Percentiles rank a stretch among this genome's conserved stretches.
These are phyloP conservation scores for Trypoxylon attenuatum DNA, from an alignment of 2,888 invertebrate genomes.

Conservation along the genomic window DNA sequence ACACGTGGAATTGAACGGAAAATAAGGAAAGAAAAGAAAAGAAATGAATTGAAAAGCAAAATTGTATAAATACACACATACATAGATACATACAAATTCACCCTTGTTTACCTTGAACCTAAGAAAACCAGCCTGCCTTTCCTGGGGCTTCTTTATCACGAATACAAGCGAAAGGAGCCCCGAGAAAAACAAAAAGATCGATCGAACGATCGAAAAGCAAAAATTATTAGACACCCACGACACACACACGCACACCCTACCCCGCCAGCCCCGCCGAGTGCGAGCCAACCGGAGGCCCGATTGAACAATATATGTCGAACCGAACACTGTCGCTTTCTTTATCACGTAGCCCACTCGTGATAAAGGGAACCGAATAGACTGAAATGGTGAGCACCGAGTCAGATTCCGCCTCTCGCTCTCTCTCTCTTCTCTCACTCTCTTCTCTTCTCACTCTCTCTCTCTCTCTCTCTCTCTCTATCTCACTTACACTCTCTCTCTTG, in stretches of 20 bases:
- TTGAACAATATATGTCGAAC: slow-evolving; percentile 46
- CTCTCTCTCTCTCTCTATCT: slow-evolving; percentile 33
- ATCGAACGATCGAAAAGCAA: slow-evolving; percentile 40
- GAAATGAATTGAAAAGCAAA: too few relatives aligned
- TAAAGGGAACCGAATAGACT: slow-evolving; percentile 61
- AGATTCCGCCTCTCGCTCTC: slow-evolving; percentile 62
- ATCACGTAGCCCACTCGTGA: slow-evolving; percentile 53
- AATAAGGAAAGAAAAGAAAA: too few relatives aligned
- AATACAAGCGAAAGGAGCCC: neutral
- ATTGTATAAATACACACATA: too few relatives aligned
- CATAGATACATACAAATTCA: too few relatives aligned
- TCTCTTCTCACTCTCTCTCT: slow-evolving; percentile 41
- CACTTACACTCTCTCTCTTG: slow-evolving; percentile 40
- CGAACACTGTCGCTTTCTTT: slow-evolving; percentile 34
- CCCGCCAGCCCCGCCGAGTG: slow-evolving; percentile 75
- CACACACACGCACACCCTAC: slow-evolving; percentile 52
- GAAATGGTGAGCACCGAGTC: slow-evolving; percentile 74
- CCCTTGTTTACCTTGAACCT: too few relatives aligned
- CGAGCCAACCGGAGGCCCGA: slow-evolving; percentile 73
- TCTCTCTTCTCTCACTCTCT: slow-evolving; percentile 45
- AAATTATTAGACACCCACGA: slow-evolving; percentile 40
- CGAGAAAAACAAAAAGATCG: slow-evolving; percentile 16
- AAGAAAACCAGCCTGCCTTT: too few relatives aligned
- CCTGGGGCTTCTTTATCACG: too few relatives aligned
- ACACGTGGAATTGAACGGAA: too few relatives aligned